Base-by-base conservation (phyloP, 2,113 vertebrate genomes). In the Triplophysa siluroides region DNA sequence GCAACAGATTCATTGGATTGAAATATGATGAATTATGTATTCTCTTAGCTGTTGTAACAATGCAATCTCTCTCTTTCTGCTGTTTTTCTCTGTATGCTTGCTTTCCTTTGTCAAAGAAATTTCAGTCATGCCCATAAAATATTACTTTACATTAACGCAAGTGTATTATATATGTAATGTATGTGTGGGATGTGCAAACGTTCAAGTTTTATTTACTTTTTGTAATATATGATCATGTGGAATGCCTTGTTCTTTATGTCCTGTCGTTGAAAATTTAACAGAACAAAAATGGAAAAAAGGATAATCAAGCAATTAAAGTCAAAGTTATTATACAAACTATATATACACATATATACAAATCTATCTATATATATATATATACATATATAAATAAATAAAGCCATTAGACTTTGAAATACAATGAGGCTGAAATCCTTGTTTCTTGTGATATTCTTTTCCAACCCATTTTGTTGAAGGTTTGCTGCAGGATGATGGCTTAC, bases 241-340 rank as follows among this genome's bases (percentile, higher is more conserved):
- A 93, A 93, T 93, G 93, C 92, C 87, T 92, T 90, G 91, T 91
- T 92, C 88, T 91, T 91, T 88, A 88, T 92, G 93, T 93, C 90
- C 89, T 92, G 92, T 93, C 81, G 85, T 92, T 92, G 90, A 88
- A 92, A 93, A 83, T 45, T 89, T 90, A 90, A 87, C 88, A 89
- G 87, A 92, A 92, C 89, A 92, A 91, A 91, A 76, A 26, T 26
- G 60, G 63, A 76, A 92, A 88, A 85, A 85, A 91, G 88, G 86
- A 92, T 91, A 89, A 92, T 91, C 90, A 92, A 91, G 90, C 90
- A 90, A 93, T 89, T 90, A 89, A 92, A 88, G 83, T 91, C 83
- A 84, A 90, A 89, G 86, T 92, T 91, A 89, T 90, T 82, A 87
- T 90, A 90, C 90, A 86, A 85, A 86, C 88, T 88, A 90, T 91